Evolutionary conservation across 2,888 invertebrate genomes (phyloP).

Genomic region (Drosophila paracracens): DNA sequence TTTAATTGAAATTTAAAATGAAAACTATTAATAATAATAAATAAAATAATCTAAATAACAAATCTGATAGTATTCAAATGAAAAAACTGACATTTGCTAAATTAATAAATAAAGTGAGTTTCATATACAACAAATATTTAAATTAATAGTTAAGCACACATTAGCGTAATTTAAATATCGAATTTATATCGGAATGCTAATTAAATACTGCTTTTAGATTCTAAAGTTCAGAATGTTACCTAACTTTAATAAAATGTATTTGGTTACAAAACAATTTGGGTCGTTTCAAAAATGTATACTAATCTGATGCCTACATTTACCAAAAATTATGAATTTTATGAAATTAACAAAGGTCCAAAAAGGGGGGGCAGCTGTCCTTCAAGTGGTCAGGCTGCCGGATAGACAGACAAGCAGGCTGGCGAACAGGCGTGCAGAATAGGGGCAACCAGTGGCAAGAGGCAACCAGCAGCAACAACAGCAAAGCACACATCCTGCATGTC

Average conservation of each 20-base stretch:
- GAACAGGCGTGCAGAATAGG: background rate
- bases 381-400: constrained; percentile 39
- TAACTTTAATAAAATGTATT: background rate
- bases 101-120: too few relatives aligned
- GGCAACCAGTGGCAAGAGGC: constrained; percentile 31
- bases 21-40: background rate
- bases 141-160: background rate
- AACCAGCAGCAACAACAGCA: constrained; percentile 62
- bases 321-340: constrained; percentile 34
- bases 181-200: background rate
- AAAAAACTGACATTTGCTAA: background rate
- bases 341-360: constrained; percentile 25
- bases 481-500: constrained; percentile 79
- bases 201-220: background rate
- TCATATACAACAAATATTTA: background rate
- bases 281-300: background rate
- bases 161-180: background rate
- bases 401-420: constrained; percentile 8
- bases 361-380: constrained; percentile 17
- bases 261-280: background rate
- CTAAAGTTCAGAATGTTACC: background rate
- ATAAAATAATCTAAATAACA: background rate
- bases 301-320: constrained; percentile 2
- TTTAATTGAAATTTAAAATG: background rate
- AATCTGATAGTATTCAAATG: background rate